Evolutionary conservation across 2,113 vertebrate species (phyloP).

Genomic region (Paracanthobrama guichenoti): DNA sequence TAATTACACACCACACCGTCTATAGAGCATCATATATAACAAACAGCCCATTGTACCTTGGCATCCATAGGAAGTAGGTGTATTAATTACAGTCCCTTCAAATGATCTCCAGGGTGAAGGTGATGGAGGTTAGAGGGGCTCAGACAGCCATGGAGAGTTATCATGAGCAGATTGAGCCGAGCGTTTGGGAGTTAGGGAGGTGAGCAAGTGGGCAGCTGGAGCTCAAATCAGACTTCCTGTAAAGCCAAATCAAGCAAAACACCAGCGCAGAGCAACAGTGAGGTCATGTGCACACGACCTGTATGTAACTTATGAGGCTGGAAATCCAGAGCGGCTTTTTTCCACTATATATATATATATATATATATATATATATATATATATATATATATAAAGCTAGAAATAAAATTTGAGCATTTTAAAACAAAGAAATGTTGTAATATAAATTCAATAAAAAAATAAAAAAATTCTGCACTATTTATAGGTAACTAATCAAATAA

Average conservation of each 20-base stretch:
- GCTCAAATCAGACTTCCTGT: slow-evolving; percentile 29
- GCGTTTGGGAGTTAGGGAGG: slow-evolving; percentile 27
- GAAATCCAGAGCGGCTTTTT: neutral
- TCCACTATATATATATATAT: too few species aligned
- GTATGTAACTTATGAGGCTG: neutral
- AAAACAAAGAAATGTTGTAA: neutral
- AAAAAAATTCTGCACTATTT: too few species aligned
- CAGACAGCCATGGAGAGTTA: slow-evolving; percentile 25
- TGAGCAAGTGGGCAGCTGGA: slow-evolving; percentile 30
- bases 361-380: too few species aligned
- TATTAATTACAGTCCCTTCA: slow-evolving; percentile 48
- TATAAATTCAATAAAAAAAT: too few species aligned
- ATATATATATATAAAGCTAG: too few species aligned
- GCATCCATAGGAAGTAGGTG: slow-evolving; percentile 21
- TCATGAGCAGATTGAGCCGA: slow-evolving; percentile 36
- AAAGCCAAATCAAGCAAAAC: slow-evolving; percentile 19
- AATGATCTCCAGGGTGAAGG: slow-evolving; percentile 36
- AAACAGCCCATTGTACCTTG: slow-evolving; percentile 23
- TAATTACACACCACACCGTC: slow-evolving; percentile 2
- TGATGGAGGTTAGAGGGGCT: slow-evolving; percentile 24
- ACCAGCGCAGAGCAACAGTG: slow-evolving; percentile 10
- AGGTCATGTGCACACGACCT: slow-evolving; percentile 29
- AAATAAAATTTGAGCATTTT: neutral
- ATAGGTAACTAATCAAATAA: neutral
- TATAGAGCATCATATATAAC: slow-evolving; percentile 10